These are phyloP conservation scores for Acronicta aceris DNA, from an alignment of 2,888 invertebrate genomes.

Conservation along the genomic window DNA sequence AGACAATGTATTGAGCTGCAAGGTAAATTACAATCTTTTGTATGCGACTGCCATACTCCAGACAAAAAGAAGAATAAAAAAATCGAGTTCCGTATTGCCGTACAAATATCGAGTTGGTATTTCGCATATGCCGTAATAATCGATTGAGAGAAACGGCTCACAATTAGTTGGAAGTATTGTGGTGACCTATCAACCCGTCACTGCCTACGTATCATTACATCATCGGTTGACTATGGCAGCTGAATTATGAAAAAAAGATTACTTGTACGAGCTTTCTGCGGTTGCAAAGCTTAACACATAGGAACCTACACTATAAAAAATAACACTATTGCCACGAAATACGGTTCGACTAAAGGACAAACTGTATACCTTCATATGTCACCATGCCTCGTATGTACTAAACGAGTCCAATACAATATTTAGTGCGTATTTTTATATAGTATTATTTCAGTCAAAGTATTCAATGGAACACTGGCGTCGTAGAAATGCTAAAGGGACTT, in stretches of 20 bases:
- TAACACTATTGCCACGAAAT: too few relatives aligned
- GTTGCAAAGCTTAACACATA: too few relatives aligned
- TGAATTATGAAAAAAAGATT: neutral
- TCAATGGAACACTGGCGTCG: neutral
- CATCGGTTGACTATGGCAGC: neutral
- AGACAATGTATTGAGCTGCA: constrained; percentile 18
- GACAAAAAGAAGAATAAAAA: constrained; percentile 14
- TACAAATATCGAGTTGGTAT: constrained; percentile 6
- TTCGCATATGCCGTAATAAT: constrained; percentile 9
- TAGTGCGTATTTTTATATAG: too few relatives aligned
- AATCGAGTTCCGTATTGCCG: constrained; percentile 22
- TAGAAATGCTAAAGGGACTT: neutral
- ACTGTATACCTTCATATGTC: too few relatives aligned
- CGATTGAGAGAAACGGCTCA: neutral
- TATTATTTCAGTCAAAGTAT: neutral
- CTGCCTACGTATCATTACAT: constrained; percentile 4
- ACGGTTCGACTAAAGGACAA: too few relatives aligned
- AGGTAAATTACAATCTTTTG: constrained; percentile 30
- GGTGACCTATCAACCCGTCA: constrained; percentile 16
- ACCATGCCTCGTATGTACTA: too few relatives aligned
- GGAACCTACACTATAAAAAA: too few relatives aligned
- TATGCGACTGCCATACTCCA: constrained; percentile 17
- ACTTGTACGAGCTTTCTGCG: neutral
- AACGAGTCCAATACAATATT: too few relatives aligned
- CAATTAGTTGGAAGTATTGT: neutral